Evolutionary conservation across 2,113 vertebrate genomes (phyloP).

Genomic region (Eupsittula cactorum): DNA sequence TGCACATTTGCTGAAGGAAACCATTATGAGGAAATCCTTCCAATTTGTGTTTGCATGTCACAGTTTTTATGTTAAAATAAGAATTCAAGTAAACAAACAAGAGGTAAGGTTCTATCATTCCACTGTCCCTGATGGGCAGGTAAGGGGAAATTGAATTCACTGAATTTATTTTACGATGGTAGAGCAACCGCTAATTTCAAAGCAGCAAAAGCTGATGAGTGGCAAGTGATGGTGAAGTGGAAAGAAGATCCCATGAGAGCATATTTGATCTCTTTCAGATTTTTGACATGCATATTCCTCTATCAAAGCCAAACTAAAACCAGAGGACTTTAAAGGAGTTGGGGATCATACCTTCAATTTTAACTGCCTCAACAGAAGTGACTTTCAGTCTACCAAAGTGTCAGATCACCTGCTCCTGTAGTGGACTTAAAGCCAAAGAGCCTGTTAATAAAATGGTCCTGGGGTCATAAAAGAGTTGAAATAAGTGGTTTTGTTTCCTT

Average conservation of each 20-base stretch:
- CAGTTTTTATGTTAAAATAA: not conserved
- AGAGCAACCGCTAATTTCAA: conserved; percentile 40
- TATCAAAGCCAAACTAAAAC: conserved; percentile 10
- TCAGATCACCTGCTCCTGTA: not conserved
- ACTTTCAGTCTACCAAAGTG: not conserved
- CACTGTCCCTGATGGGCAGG: not conserved
- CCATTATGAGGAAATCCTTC: not conserved
- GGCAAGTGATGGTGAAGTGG: not conserved
- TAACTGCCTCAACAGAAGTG: not conserved
- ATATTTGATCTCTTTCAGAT: not conserved
- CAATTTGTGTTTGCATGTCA: not conserved
- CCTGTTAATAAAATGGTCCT: not conserved
- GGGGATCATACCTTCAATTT: not conserved
- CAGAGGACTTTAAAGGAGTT: not conserved
- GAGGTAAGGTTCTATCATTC: not conserved
- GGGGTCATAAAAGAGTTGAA: not conserved
- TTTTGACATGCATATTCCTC: not conserved
- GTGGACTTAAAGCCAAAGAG: not conserved
- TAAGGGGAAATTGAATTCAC: not conserved
- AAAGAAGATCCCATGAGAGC: not conserved
- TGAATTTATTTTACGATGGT: conserved; percentile 28
- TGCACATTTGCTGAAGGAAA: not conserved
- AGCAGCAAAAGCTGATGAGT: not conserved
- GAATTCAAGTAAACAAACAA: not conserved
- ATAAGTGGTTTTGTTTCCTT: not conserved